phyloP scores from a whole-genome alignment of 1,140 invertebrate genomes.

The Anoplophora glabripennis region DNA sequence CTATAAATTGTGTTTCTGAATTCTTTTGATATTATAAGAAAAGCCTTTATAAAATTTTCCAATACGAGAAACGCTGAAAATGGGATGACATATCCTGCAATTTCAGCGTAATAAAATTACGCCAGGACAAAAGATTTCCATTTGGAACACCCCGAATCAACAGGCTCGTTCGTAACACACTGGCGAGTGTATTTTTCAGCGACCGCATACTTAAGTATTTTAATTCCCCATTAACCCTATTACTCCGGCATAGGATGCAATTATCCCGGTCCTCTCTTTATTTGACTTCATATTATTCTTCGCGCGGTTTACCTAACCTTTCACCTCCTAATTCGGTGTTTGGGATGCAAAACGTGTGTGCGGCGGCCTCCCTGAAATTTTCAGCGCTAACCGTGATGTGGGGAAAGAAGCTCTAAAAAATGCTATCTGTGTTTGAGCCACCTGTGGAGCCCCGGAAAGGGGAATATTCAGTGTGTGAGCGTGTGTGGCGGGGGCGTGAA shows the following conservation, averaged over 20 bases:
- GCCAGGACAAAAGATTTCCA: too few species aligned
- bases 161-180: constrained; percentile 11
- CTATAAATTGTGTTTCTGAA: too few species aligned
- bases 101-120: too few species aligned
- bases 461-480: background rate
- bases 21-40: too few species aligned
- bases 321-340: constrained; percentile 14
- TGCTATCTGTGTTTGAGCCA: constrained; percentile 10
- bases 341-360: constrained; percentile 6
- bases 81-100: too few species aligned
- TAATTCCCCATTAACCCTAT: constrained; percentile 12
- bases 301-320: constrained; percentile 13
- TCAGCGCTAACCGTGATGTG: background rate
- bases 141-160: constrained; percentile 2
- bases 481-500: constrained; percentile 4
- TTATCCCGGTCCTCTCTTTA: constrained; percentile 9
- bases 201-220: constrained; percentile 13
- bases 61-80: too few species aligned
- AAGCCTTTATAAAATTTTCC: too few species aligned
- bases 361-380: constrained; percentile 1
- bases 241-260: constrained; percentile 13
- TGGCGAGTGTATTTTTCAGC: constrained; percentile 10
- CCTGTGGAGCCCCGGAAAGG: constrained; percentile 6
- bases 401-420: constrained; percentile 8
- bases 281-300: constrained; percentile 17